phyloP scores from a whole-genome alignment of 2,113 vertebrate genomes.

The Albula goreensis region DNA sequence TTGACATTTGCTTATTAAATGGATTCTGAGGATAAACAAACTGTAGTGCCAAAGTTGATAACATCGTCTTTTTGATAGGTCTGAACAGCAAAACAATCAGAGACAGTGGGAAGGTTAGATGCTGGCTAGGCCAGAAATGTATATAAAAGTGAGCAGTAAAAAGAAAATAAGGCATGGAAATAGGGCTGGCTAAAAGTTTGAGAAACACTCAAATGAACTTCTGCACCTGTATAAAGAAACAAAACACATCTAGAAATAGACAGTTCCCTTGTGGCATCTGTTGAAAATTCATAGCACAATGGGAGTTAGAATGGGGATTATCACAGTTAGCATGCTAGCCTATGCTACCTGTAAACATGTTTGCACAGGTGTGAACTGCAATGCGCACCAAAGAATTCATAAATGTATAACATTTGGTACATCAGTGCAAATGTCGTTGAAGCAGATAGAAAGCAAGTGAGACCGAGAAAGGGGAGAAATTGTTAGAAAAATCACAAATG shows the following conservation, averaged over 20 bases:
- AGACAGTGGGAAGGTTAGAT: background rate
- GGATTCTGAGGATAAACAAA: conserved; percentile 32
- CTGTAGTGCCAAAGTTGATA: conserved; percentile 33
- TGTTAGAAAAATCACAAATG: no score
- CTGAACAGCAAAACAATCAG: background rate
- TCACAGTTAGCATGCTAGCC: background rate
- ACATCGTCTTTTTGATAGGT: background rate
- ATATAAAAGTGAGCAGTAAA: no score
- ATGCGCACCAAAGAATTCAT: background rate
- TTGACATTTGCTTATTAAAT: conserved; percentile 39
- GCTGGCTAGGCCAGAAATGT: no score
- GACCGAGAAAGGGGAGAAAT: no score
- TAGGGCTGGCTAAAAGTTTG: background rate
- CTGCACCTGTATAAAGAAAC: background rate
- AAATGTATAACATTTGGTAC: background rate
- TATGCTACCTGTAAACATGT: background rate
- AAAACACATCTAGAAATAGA: background rate
- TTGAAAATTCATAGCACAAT: conserved; percentile 5
- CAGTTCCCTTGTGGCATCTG: background rate
- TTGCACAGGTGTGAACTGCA: background rate
- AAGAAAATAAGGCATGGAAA: background rate
- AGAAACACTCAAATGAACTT: background rate
- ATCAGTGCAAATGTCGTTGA: background rate
- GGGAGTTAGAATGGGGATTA: background rate
- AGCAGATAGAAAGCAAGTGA: background rate